Evolutionary conservation across 2,888 invertebrate species (phyloP).

Genomic region (Heliothis peltigera): DNA sequence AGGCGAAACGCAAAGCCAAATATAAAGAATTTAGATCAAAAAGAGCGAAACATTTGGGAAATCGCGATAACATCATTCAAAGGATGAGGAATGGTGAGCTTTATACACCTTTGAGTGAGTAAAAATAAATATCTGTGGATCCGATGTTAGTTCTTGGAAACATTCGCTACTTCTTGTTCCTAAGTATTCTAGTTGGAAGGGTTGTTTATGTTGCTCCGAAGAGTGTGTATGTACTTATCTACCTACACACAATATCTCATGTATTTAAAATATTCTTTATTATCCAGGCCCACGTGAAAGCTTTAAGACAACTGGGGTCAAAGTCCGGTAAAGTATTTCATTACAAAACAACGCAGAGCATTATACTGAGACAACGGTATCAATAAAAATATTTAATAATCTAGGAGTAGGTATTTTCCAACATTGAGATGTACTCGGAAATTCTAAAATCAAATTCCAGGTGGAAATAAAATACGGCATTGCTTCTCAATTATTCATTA

Average conservation of each 20-base stretch:
- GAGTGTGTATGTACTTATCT: conserved; percentile 20
- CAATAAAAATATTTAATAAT: neutral
- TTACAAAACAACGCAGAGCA: neutral
- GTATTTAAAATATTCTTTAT: neutral
- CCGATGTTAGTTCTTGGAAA: conserved; percentile 56
- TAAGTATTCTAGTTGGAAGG: conserved; percentile 29
- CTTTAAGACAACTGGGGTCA: neutral
- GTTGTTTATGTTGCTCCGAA: conserved; percentile 23
- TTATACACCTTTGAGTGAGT: conserved; percentile 83
- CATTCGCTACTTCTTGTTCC: conserved; percentile 39
- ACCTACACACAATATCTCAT: neutral
- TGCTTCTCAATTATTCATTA: conserved; percentile 64
- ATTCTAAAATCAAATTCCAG: neutral
- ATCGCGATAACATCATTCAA: conserved; percentile 87
- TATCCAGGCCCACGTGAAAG: neutral
- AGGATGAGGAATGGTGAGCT: conserved; percentile 84
- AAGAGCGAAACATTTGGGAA: conserved; percentile 86
- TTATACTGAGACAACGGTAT: neutral
- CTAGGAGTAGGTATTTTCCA: neutral
- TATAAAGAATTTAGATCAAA: conserved; percentile 86
- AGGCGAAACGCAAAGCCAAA: conserved; percentile 80
- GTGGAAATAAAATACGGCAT: conserved; percentile 42
- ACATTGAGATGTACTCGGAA: neutral
- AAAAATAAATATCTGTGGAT: conserved; percentile 80
- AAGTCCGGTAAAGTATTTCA: neutral